Evolutionary conservation across 1,140 invertebrate genomes (phyloP).

Genomic region (Meloidogyne floridensis): DNA sequence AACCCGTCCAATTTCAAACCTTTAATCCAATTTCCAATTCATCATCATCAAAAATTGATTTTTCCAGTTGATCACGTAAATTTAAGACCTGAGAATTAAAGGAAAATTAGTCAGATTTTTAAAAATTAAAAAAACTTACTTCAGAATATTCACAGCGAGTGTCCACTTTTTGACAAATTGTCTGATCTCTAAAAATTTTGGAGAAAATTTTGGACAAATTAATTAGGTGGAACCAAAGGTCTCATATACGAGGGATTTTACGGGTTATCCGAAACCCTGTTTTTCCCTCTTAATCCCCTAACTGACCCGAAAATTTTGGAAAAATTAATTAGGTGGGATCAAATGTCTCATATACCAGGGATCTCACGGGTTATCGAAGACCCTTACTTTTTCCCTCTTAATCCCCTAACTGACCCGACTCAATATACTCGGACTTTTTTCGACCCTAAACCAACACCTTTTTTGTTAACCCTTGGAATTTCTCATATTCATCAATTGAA

Average conservation of each 20-base stretch:
- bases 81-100: slow-evolving; percentile 7
- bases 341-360: no score
- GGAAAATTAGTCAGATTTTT: background rate
- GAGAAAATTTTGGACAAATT: background rate
- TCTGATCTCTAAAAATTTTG: slow-evolving; percentile 40
- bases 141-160: slow-evolving; percentile 42
- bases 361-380: no score
- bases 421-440: no score
- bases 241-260: no score
- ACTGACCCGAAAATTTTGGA: background rate
- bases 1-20: background rate
- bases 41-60: slow-evolving; percentile 34
- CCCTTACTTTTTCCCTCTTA: no score
- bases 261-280: no score
- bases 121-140: background rate
- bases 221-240: background rate
- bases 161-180: slow-evolving; percentile 48
- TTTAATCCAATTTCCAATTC: slow-evolving; percentile 33
- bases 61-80: slow-evolving; percentile 37
- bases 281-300: no score
- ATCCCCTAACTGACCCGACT: no score
- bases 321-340: background rate
- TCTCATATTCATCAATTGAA: background rate
- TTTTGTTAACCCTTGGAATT: no score
- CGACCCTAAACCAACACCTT: no score